These are phyloP conservation scores for Drosophila rubida DNA, from an alignment of 2,888 invertebrate genomes.

Conservation along the genomic window DNA sequence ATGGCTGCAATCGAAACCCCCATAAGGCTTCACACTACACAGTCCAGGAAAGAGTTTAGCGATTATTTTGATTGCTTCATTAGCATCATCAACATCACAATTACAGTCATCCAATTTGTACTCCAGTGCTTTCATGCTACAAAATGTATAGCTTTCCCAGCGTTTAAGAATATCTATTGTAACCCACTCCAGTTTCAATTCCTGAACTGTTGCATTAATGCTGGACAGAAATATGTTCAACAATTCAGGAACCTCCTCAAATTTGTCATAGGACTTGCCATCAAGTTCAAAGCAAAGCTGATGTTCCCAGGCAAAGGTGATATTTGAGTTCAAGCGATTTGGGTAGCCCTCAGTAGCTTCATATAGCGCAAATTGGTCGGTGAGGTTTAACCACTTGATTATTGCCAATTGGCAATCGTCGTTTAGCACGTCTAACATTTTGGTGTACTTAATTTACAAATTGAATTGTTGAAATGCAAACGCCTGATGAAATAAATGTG, in stretches of 20 bases:
- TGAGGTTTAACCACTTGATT: slow-evolving; percentile 14
- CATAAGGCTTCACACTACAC: not conserved
- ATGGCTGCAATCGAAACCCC: not conserved
- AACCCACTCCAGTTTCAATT: not conserved
- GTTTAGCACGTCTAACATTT: slow-evolving; percentile 20
- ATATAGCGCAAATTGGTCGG: slow-evolving; percentile 32
- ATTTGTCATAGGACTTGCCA: not conserved
- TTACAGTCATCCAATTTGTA: slow-evolving; percentile 9
- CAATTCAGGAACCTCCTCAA: not conserved
- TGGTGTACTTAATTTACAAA: not conserved
- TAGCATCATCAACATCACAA: not conserved
- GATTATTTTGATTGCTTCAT: not conserved
- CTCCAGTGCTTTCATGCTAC: slow-evolving; percentile 2
- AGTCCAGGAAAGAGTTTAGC: slow-evolving; percentile 19
- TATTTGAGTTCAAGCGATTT: slow-evolving; percentile 2
- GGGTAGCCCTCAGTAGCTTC: slow-evolving; percentile 15
- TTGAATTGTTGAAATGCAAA: not conserved
- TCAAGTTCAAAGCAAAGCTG: not conserved
- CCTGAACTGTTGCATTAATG: slow-evolving; percentile 24
- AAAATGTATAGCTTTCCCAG: slow-evolving; percentile 17
- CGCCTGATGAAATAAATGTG: no score
- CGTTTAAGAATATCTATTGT: not conserved
- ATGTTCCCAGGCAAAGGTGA: slow-evolving; percentile 24
- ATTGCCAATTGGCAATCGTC: slow-evolving; percentile 35
- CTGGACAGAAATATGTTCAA: slow-evolving; percentile 13